A percentile compares a stretch with the other conserved stretches of the same genome.
phyloP scores from a whole-genome alignment of 2,113 vertebrate species.

The Sapajus apella region DNA sequence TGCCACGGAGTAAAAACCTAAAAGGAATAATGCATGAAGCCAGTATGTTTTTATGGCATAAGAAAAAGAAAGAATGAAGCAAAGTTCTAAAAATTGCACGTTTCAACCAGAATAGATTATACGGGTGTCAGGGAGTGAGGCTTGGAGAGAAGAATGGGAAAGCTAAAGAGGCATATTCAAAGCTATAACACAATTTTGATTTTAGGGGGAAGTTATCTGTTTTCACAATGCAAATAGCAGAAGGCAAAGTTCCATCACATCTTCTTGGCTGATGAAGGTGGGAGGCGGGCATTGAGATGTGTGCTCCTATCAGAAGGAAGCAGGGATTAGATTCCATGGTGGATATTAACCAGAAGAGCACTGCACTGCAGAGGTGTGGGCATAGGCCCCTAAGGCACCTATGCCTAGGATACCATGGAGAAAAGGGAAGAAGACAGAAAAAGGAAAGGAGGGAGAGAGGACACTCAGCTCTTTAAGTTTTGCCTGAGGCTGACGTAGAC shows the following conservation, averaged over 20 bases:
- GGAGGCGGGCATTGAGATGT: background rate
- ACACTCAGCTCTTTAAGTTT: background rate
- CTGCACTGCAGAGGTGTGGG: too few species aligned
- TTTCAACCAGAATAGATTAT: background rate
- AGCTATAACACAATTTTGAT: background rate
- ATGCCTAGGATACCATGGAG: rapidly evolving
- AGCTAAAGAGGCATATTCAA: background rate
- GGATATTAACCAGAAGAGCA: background rate
- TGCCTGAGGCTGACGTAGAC: background rate
- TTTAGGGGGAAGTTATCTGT: background rate
- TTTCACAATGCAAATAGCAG: background rate
- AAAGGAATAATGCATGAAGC: background rate
- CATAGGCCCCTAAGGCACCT: background rate
- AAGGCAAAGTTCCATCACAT: background rate
- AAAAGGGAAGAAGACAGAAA: background rate
- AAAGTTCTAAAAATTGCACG: background rate
- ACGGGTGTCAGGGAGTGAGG: background rate
- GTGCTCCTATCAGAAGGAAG: background rate
- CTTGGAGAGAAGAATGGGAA: background rate
- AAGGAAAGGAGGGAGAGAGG: background rate
- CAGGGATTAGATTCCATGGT: background rate
- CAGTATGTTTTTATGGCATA: background rate
- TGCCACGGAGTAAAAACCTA: background rate
- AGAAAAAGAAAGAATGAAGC: background rate
- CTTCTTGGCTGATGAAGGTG: background rate